Evolutionary conservation across 2,113 vertebrate species (phyloP).

Genomic region (Pedetes capensis): DNA sequence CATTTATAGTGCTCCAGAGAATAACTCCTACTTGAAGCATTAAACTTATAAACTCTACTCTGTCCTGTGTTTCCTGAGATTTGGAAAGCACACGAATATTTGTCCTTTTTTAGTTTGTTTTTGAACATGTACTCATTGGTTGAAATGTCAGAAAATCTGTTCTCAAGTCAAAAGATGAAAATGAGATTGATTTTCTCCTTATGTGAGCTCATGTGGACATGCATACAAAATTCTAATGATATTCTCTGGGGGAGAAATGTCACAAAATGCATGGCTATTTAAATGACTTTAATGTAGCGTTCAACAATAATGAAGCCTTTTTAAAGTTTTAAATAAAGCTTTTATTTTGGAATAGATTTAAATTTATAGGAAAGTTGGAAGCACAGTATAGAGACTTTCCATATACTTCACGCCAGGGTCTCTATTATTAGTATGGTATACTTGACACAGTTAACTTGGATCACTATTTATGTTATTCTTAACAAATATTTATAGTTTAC

Average conservation of each 20-base stretch:
- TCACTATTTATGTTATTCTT: neutral
- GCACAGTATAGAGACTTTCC: neutral
- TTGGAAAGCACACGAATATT: constrained; percentile 41
- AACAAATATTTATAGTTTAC: neutral
- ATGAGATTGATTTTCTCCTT: neutral
- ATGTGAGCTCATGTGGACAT: neutral
- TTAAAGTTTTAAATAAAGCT: neutral
- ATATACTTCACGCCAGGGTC: neutral
- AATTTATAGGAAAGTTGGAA: neutral
- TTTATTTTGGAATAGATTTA: neutral
- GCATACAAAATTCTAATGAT: neutral
- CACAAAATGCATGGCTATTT: neutral
- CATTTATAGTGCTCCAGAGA: constrained; percentile 20
- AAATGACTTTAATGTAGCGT: neutral
- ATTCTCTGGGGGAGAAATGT: neutral
- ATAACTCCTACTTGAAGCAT: constrained; percentile 6
- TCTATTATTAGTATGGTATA: neutral
- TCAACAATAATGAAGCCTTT: constrained; percentile 7
- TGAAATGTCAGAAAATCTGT: constrained; percentile 34
- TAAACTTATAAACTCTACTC: neutral
- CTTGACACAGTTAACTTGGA: neutral
- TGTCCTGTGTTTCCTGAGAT: neutral
- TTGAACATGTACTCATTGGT: neutral
- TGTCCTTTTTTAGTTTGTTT: constrained; percentile 24
- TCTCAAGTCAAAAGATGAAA: constrained; percentile 40